A percentile compares a stretch with the other conserved stretches of the same genome.
Evolutionary conservation across 1,140 invertebrate species (phyloP).

Genomic region (Meloidogyne exigua): DNA sequence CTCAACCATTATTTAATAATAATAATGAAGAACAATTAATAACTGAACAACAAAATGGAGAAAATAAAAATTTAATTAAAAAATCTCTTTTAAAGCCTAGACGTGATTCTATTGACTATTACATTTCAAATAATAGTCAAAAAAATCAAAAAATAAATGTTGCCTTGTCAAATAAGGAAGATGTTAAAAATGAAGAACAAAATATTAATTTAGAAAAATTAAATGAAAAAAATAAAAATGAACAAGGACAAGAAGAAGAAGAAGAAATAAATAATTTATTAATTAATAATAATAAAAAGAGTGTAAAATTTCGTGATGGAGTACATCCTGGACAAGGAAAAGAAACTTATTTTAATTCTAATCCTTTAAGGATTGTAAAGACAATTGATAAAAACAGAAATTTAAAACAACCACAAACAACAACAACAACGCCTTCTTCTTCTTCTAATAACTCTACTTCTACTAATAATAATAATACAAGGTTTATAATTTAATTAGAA

Average conservation of each 20-base stretch:
- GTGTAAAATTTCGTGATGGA: conserved; percentile 38
- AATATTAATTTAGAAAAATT: not conserved
- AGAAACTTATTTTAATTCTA: not conserved
- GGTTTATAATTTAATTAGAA: too few species aligned
- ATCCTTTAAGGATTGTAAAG: not conserved
- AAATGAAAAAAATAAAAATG: not conserved
- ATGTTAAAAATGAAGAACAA: not conserved
- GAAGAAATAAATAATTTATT: not conserved
- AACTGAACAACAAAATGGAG: not conserved
- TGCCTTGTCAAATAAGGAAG: not conserved
- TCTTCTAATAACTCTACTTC: too few species aligned
- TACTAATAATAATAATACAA: too few species aligned
- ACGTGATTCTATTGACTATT: conserved; percentile 1
- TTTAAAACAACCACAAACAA: not conserved
- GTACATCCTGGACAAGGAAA: conserved; percentile 3
- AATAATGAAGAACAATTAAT: not conserved
- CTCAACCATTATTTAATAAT: not conserved
- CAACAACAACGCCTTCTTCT: too few species aligned
- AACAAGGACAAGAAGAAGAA: not conserved
- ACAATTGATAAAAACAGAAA: not conserved
- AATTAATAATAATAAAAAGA: conserved; percentile 18
- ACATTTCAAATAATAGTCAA: not conserved
- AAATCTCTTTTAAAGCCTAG: not conserved
- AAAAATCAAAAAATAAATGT: not conserved
- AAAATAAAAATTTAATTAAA: not conserved